Conservation (phyloP, 2,797 vertebrate species). For the Rhabdophis nuchalis region DNA sequence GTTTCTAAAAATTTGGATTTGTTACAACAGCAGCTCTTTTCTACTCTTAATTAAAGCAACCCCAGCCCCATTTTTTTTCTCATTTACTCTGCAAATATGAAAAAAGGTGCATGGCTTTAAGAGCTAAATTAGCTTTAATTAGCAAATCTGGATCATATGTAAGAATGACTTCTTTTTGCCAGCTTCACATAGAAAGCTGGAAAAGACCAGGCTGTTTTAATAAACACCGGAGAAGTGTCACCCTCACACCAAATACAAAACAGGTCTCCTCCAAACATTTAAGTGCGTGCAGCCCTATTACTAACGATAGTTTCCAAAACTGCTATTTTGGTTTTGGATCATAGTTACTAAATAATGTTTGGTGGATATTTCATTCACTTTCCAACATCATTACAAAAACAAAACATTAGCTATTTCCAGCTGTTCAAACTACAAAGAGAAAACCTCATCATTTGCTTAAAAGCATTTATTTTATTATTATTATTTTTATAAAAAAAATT, state of each 20-base stretch:
- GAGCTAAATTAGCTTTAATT: neutral
- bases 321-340: neutral
- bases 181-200: neutral
- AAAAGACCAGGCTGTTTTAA: neutral
- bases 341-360: constrained; percentile 3
- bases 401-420: constrained; percentile 31
- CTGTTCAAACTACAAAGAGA: constrained; percentile 10
- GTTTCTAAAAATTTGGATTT: neutral
- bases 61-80: neutral
- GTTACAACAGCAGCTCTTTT: neutral
- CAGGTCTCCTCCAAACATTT: neutral
- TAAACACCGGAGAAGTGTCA: neutral
- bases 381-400: neutral
- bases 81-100: neutral
- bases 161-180: neutral
- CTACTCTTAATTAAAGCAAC: neutral
- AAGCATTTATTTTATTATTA: constrained; percentile 44
- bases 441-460: constrained; percentile 39
- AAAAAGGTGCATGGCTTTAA: neutral
- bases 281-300: neutral
- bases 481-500: neutral
- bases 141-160: neutral
- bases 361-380: neutral
- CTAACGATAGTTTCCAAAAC: constrained; percentile 13
- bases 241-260: neutral